Evolutionary conservation across 2,113 vertebrate species (phyloP).

Genomic region (Tachysurus vachellii): DNA sequence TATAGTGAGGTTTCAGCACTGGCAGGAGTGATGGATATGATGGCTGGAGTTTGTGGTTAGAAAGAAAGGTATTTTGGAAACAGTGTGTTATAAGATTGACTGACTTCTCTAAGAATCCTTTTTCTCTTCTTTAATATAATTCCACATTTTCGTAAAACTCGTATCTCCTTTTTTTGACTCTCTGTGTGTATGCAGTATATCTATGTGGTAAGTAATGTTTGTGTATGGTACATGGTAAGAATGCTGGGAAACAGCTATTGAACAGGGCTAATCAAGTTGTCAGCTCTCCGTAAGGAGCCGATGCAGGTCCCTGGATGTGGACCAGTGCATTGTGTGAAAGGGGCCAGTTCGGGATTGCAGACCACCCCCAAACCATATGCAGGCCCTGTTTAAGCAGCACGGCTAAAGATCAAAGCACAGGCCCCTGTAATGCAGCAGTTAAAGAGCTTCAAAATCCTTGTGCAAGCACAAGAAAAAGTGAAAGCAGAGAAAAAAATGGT

Average conservation of each 20-base stretch:
- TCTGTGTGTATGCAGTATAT: background rate
- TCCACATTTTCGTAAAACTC: background rate
- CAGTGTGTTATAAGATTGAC: background rate
- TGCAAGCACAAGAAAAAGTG: slow-evolving; percentile 22
- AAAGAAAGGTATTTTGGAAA: slow-evolving; percentile 2
- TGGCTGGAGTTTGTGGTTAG: background rate
- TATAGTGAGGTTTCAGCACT: slow-evolving; percentile 14
- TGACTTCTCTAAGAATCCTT: background rate
- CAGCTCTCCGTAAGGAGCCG: slow-evolving; percentile 81
- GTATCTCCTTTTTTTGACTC: background rate
- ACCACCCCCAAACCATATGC: slow-evolving; percentile 85
- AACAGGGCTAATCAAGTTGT: slow-evolving; percentile 92
- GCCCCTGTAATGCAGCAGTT: slow-evolving; percentile 73
- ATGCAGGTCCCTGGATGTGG: slow-evolving; percentile 83
- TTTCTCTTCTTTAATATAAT: background rate
- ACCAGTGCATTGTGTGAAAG: slow-evolving; percentile 79
- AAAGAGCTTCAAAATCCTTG: slow-evolving; percentile 59
- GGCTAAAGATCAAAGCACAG: slow-evolving; percentile 81
- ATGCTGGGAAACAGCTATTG: slow-evolving; percentile 61
- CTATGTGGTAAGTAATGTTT: slow-evolving; percentile 37
- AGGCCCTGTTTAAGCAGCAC: slow-evolving; percentile 66
- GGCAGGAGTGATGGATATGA: background rate
- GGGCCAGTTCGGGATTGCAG: slow-evolving; percentile 81
- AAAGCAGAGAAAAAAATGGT: background rate
- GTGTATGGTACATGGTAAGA: slow-evolving; percentile 51